phyloP scores from a whole-genome alignment of 2,797 vertebrate genomes.

The Sebastes steindachneri region DNA sequence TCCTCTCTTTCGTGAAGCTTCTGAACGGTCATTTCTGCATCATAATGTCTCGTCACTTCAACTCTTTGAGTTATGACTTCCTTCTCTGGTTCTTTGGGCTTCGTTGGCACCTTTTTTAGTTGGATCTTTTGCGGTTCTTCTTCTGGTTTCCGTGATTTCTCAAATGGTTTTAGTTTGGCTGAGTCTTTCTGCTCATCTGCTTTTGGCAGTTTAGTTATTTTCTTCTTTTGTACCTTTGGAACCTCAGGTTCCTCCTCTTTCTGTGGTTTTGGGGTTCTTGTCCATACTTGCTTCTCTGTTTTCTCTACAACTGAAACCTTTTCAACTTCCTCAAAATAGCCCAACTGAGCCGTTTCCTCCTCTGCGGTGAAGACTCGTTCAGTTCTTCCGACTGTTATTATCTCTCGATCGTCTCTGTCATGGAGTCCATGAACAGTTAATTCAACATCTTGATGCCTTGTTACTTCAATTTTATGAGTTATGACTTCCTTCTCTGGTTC shows the following conservation, averaged over 20 bases:
- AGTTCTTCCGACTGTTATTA: no score
- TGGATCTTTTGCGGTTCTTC: constrained; percentile 61
- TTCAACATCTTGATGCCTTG: no score
- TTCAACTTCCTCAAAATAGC: no score
- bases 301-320: not conserved
- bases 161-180: constrained; percentile 57
- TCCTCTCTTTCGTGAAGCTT: constrained; percentile 52
- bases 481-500: no score
- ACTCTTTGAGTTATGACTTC: constrained; percentile 40
- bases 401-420: no score
- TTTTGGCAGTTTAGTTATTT: constrained; percentile 57
- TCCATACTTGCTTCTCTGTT: constrained; percentile 46
- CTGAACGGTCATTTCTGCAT: constrained; percentile 51
- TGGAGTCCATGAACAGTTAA: no score
- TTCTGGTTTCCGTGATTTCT: constrained; percentile 42
- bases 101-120: constrained; percentile 68
- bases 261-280: constrained; percentile 36
- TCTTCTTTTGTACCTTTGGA: constrained; percentile 45
- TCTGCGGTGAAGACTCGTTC: no score
- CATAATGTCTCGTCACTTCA: constrained; percentile 51
- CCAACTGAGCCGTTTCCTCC: no score
- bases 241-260: constrained; percentile 29
- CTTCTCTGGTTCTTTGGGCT: constrained; percentile 57
- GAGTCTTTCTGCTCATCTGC: constrained; percentile 53
- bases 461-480: no score